Base-by-base conservation (phyloP, 2,113 vertebrate species). In the Tyrannus savana region DNA sequence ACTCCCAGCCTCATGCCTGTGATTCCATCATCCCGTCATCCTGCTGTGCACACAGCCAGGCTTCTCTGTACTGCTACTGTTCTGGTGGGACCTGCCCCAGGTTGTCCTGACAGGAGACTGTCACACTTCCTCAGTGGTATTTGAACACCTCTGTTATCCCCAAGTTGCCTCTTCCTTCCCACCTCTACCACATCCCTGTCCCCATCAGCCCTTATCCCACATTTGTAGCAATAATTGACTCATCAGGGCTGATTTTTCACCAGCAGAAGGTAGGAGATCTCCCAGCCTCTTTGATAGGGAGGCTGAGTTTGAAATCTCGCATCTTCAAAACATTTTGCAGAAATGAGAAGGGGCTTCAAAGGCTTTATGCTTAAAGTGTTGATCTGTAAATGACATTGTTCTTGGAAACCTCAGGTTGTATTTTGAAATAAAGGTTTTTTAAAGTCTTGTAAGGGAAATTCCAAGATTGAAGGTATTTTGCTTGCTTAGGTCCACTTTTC, bases 91-190 rank as follows among this genome's bases (percentile, higher is more conserved):
- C 15, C 44, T 47, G 31, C 9, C 19, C 42, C 49, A 53, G 3
- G 19, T 52, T 46, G 10, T 59, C 21, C 72, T 58, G 8, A 6
- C 0, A 2, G 31, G 3, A 19, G 19, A 42, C 25, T 5, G 1
- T 30, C 47, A 56, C 53, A 28, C 17, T 44, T 37, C 27, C 50
- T 74, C 2, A 9, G 55, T 35, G 7, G 10, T 12, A 18, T 68
- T 46, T 60, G 69, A 28, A n/a, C 28, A 44, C 28, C n/a, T 42
- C 0, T 0, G 14, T 60, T 52, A 47, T 4, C 7, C 31, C 0
- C 4, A 64, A 31, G 39, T 14, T 49, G 14, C 31, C 18, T 37
- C 7, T 24, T 73, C 23, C 50, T 71, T 63, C 23, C 15, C 35
- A 76, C 12, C 11, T 76, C 9, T 78, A 19, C 44, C 24, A 10